Conservation (phyloP, 2,797 vertebrate species). For the Periophthalmus magnuspinnatus region DNA sequence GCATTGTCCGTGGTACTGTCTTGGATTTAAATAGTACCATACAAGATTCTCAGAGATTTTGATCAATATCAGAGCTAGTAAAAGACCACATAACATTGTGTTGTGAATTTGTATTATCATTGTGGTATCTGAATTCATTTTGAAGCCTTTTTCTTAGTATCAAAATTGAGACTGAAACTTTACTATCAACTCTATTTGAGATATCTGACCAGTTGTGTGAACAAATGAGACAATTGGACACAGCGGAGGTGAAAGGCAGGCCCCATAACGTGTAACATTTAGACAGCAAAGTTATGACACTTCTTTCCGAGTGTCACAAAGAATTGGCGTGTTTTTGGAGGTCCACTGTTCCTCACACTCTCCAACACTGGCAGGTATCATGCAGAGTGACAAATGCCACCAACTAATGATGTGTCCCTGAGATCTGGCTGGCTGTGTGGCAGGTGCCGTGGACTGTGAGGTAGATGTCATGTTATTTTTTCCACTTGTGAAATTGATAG, state of each 20-base stretch:
- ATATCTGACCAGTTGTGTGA: not conserved
- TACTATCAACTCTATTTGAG: not conserved
- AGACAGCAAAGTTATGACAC: not conserved
- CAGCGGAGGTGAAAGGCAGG: not conserved
- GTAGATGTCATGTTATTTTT: slow-evolving; percentile 11
- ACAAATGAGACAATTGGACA: not conserved
- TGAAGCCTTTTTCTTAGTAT: no score
- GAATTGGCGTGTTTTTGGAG: not conserved
- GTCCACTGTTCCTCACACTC: not conserved
- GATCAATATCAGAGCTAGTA: no score
- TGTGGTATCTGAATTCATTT: no score
- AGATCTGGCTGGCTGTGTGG: slow-evolving; percentile 1
- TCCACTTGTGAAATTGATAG: slow-evolving; percentile 7
- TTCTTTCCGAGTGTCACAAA: not conserved
- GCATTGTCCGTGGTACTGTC: no score
- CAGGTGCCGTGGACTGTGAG: not conserved
- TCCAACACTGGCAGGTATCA: not conserved
- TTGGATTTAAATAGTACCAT: no score
- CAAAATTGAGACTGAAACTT: no score
- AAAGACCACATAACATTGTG: no score
- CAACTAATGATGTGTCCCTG: not conserved
- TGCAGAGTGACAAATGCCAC: slow-evolving; percentile 2
- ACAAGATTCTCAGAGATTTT: no score
- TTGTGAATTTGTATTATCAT: no score
- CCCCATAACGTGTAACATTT: not conserved